Conservation (phyloP, 2,797 vertebrate genomes). For the Taeniopygia guttata region DNA sequence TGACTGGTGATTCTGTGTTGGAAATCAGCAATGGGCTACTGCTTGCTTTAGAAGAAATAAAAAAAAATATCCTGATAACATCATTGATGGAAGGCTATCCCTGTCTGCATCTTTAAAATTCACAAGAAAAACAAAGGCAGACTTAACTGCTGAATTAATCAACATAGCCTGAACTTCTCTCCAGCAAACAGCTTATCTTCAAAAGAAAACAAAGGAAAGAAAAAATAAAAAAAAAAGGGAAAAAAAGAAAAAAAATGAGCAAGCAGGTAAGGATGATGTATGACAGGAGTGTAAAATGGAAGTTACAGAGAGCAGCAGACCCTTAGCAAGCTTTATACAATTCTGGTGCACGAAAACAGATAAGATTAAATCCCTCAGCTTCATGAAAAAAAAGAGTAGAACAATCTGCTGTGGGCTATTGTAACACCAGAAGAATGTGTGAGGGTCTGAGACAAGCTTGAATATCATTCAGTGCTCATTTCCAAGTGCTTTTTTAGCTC, state of each 20-base stretch:
- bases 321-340: background rate
- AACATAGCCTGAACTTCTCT: background rate
- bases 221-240: rapidly evolving
- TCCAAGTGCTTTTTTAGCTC: background rate
- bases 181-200: background rate
- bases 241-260: rapidly evolving
- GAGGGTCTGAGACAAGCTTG: background rate
- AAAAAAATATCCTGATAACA: background rate
- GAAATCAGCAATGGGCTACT: background rate
- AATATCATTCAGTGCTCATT: background rate
- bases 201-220: background rate
- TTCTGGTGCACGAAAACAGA: background rate
- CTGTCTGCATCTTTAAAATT: background rate
- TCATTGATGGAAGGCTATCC: background rate
- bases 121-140: background rate
- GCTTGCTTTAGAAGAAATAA: background rate
- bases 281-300: background rate
- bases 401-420: background rate
- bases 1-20: conserved; percentile 5
- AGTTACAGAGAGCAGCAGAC: background rate
- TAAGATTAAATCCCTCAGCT: background rate
- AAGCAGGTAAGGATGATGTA: background rate
- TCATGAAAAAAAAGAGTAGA: background rate
- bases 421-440: background rate
- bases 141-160: background rate